Evolutionary conservation across 2,888 invertebrate species (phyloP), one percentile per base, ranked within the genome.

Genomic region (Diaperis boleti): DNA sequence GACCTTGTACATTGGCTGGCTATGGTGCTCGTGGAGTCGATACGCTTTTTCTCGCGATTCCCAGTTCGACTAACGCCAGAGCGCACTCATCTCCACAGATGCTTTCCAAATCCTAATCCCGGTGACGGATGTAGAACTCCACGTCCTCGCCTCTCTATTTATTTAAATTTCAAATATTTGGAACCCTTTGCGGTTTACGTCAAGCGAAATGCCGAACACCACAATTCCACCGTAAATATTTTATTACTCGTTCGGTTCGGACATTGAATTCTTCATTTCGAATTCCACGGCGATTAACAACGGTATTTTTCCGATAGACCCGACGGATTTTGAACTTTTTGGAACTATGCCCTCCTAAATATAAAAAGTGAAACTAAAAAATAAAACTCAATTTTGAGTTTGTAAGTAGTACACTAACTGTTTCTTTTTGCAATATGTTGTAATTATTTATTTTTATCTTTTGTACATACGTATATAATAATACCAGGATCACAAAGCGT

Each of bases 1-100:
- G n/a, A n/a, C n/a, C n/a, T n/a, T n/a, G n/a, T n/a, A n/a, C n/a
- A n/a, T n/a, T n/a, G n/a, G n/a, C n/a, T n/a, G n/a, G n/a, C n/a
- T n/a, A n/a, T n/a, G n/a, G n/a, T n/a, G n/a, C n/a, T n/a, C n/a
- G n/a, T n/a, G n/a, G n/a, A n/a, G n/a, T n/a, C n/a, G n/a, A n/a
- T n/a, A n/a, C n/a, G 59, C 29, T 59, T 49, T 49, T 59, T 49
- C 59, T 49, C 47, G 59, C 49, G 59, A 59, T 49, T 59, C 49
- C 59, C 59, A 41, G 59, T 26, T 59, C 59, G 49, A 59, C 59
- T 52, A 60, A 60, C 59, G 59, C 52, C 52, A 60, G 42, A 44
- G 42, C 50, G 33, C 52, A 49, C 45, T 47, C 39, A 49, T 59
- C 41, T 49, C 49, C 49, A 17, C 59, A 59, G 59, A 47, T 59